phyloP scores from a whole-genome alignment of 1,140 invertebrate species.

The Maconellicoccus hirsutus region DNA sequence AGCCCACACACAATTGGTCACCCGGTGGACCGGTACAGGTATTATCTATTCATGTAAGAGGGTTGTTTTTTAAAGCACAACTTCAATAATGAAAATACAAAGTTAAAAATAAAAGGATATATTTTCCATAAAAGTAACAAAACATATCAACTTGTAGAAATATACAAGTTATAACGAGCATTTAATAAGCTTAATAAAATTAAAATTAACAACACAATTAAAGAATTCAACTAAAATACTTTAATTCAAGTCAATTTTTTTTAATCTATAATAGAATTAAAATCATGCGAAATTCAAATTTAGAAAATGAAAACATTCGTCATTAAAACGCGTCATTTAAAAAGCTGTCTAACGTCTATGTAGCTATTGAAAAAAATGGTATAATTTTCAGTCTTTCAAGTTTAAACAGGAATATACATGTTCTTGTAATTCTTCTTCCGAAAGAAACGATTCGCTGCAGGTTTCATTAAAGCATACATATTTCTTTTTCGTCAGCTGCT shows the following conservation, averaged over 20 bases:
- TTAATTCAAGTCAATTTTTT: not conserved
- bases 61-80: too few species aligned
- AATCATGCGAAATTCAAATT: not conserved
- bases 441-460: not conserved
- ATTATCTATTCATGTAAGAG: too few species aligned
- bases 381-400: conserved; percentile 14
- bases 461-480: not conserved
- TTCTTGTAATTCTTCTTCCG: conserved; percentile 12
- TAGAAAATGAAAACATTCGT: not conserved
- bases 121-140: conserved; percentile 5
- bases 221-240: not conserved
- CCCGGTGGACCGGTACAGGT: too few species aligned
- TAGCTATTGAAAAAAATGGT: conserved; percentile 17
- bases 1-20: too few species aligned
- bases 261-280: not conserved
- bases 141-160: not conserved
- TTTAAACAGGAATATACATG: conserved; percentile 13
- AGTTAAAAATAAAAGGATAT: not conserved
- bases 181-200: not conserved
- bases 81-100: too few species aligned
- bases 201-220: not conserved
- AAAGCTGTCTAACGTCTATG: not conserved
- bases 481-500: not conserved
- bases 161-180: too few species aligned
- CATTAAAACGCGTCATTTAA: not conserved